These are phyloP conservation scores for Danio kyathit DNA, from an alignment of 2,797 vertebrate genomes.

Conservation along the genomic window DNA sequence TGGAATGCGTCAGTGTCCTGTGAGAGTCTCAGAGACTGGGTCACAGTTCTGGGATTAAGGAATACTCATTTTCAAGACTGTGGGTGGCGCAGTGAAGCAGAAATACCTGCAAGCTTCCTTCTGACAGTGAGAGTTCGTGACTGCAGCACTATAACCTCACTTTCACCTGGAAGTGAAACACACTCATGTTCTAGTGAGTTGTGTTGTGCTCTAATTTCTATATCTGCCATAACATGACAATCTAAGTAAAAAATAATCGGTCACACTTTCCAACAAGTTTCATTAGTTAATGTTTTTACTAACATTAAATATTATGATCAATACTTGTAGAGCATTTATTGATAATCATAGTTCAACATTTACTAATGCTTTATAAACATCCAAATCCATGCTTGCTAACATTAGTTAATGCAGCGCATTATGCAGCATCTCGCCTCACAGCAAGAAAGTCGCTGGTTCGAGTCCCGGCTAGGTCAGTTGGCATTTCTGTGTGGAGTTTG, in stretches of 20 bases:
- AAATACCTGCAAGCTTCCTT: constrained; percentile 13
- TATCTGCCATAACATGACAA: not conserved
- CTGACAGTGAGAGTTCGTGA: not conserved
- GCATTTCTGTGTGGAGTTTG: too few species aligned
- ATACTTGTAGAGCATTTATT: too few species aligned
- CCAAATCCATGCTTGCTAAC: too few species aligned
- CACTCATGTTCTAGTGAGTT: not conserved
- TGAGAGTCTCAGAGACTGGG: not conserved
- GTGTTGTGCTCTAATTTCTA: not conserved
- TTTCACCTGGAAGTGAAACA: constrained; percentile 5
- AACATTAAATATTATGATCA: too few species aligned
- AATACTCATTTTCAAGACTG: constrained; percentile 35
- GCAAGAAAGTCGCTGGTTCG: too few species aligned
- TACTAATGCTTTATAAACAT: too few species aligned
- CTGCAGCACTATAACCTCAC: not conserved
- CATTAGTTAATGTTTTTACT: too few species aligned
- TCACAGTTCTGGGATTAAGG: constrained; percentile 8
- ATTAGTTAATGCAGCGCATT: too few species aligned
- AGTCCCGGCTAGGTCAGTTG: too few species aligned
- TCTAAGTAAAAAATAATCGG: not conserved
- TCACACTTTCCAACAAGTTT: too few species aligned
- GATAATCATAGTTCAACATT: too few species aligned
- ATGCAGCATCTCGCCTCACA: too few species aligned
- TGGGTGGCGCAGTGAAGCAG: constrained; percentile 5
- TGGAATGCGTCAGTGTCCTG: constrained; percentile 26